Conservation (phyloP, 2,113 vertebrate species). For the Chamaetylas fuelleborni region DNA sequence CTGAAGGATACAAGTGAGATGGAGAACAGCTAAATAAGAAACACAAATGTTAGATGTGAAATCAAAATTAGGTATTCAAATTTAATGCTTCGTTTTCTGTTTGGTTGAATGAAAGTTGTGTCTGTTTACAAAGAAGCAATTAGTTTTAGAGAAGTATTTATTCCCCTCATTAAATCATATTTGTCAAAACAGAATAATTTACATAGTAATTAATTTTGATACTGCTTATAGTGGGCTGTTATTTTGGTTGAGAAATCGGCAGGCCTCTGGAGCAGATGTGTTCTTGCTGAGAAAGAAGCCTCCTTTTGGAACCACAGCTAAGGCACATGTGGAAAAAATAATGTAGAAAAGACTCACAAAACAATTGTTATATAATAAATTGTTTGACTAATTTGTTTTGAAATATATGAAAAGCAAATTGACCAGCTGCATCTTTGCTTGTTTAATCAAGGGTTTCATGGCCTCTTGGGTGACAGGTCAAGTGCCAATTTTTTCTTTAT, state of each 20-base stretch:
- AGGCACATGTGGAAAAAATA: neutral
- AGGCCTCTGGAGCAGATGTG: neutral
- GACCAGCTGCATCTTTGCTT: neutral
- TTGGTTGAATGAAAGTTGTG: neutral
- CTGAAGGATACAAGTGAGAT: neutral
- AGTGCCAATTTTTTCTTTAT: neutral
- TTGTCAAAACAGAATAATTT: neutral
- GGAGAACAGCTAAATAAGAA: neutral
- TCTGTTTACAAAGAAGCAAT: neutral
- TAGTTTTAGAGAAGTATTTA: neutral
- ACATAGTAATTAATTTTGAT: neutral
- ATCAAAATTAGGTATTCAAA: neutral
- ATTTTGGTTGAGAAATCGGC: neutral
- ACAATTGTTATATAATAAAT: neutral
- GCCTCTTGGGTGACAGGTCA: neutral
- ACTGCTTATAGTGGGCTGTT: neutral
- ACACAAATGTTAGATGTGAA: neutral
- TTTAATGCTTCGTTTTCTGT: neutral
- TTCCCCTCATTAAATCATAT: neutral
- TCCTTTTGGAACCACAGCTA: neutral
- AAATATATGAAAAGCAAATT: neutral
- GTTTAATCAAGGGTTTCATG: neutral
- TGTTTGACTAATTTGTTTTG: neutral
- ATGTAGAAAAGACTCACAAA: neutral
- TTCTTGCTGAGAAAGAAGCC: neutral